Conservation (phyloP, 2,888 invertebrate genomes). For the Serrognathus titanus region DNA sequence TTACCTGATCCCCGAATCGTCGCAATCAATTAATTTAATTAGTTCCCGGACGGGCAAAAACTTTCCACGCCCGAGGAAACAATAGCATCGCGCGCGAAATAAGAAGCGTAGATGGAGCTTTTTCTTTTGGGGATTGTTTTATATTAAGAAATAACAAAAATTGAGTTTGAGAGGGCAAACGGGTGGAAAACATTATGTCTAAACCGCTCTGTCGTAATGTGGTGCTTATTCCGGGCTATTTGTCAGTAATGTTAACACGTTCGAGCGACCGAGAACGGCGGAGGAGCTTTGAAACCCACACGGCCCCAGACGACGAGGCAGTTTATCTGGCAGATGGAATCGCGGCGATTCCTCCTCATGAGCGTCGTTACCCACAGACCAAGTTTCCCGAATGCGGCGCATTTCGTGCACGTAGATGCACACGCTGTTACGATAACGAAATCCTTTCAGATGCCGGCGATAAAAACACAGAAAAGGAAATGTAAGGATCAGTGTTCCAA, state of each 20-base stretch:
- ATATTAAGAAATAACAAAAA: too few species aligned
- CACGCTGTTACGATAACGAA: background rate
- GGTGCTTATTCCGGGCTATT: slow-evolving; percentile 13
- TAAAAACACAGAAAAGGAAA: too few species aligned
- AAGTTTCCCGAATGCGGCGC: slow-evolving; percentile 19
- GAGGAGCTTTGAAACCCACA: slow-evolving; percentile 21
- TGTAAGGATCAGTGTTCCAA: too few species aligned
- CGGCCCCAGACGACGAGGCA: slow-evolving; percentile 20
- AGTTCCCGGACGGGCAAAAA: too few species aligned
- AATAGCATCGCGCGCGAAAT: too few species aligned
- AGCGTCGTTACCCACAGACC: slow-evolving; percentile 17
- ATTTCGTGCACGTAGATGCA: slow-evolving; percentile 3
- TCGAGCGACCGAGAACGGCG: slow-evolving; percentile 12
- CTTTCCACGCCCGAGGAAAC: too few species aligned
- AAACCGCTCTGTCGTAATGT: background rate
- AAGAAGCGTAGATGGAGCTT: too few species aligned
- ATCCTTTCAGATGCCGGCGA: too few species aligned
- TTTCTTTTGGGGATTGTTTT: too few species aligned
- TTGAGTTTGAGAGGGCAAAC: background rate
- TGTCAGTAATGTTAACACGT: slow-evolving; percentile 10
- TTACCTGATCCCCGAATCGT: too few species aligned
- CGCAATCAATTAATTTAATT: too few species aligned
- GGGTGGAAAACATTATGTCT: slow-evolving; percentile 10
- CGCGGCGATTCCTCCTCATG: slow-evolving; percentile 18
- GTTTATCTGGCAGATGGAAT: slow-evolving; percentile 23